Evolutionary conservation across 1,140 invertebrate genomes (phyloP), one percentile per base, ranked within the genome.

Genomic region (Psilanteris sp.): DNA sequence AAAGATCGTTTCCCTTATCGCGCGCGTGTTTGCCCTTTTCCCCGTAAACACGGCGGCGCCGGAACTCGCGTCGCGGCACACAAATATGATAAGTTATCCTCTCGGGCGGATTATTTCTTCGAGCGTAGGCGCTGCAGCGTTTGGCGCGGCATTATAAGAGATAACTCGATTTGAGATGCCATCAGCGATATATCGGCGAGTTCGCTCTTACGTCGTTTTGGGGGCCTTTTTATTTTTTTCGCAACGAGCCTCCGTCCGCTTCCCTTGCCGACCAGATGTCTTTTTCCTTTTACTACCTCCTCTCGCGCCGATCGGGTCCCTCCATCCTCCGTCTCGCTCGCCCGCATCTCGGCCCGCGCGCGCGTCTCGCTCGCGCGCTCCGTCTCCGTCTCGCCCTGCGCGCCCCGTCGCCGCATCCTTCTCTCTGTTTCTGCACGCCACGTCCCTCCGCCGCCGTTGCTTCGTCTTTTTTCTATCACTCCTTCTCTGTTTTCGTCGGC

Each of bases 191-290:
- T 81, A 82, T 80, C 71, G 81, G 50, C 41, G 79, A 77, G 66
- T 48, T 78, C 64, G 78, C 66, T 80, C 76, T 83, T 83, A 83
- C 79, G 44, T 67, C 57, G 52, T 83, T 85, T 84, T 80, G 54
- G 82, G 80, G 75, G 48, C 48, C 57, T 77, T 84, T 84, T 85
- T 84, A 83, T 84, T 83, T 79, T 79, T 57, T 77, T 80, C 70
- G 68, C 67, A 55, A 48, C 31, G 36, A 66, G 46, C 26, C 74
- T 75, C 57, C 62, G 55, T 66, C 39, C 66, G 61, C 46, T 80
- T 77, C 78, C 77, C 70, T 64, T 66, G 71, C 79, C 67, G 50
- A 67, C 71, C 66, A 67, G 75, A 74, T 64, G 68, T 81, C 77
- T 80, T 83, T 83, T 81, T 82, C 74, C 72, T 85, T 85, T 81